Evolutionary conservation across 2,113 vertebrate species (phyloP).

Genomic region (Bubo scandiacus): DNA sequence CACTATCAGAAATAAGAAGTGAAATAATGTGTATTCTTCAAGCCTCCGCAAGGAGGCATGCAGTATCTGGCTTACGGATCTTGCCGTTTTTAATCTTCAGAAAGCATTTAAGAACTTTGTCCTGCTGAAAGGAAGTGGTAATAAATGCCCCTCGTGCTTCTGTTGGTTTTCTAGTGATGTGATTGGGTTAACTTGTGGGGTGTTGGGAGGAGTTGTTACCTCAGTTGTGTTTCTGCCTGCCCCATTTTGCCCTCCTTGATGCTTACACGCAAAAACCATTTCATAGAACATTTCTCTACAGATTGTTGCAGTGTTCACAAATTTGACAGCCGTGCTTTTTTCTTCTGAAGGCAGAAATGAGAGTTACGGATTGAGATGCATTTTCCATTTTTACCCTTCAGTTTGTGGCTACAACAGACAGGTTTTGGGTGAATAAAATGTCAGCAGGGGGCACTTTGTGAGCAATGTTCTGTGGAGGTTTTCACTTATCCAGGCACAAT

Average conservation of each 20-base stretch:
- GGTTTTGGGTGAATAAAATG: too few relatives aligned
- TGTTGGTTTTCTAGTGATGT: not conserved
- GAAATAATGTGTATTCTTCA: not conserved
- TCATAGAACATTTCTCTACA: not conserved
- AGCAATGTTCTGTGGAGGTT: not conserved
- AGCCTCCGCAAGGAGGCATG: not conserved
- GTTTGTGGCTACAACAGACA: not conserved
- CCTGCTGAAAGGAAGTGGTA: not conserved
- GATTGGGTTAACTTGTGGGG: not conserved
- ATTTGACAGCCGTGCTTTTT: not conserved
- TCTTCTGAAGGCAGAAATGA: not conserved
- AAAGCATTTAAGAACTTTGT: not conserved
- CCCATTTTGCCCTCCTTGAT: not conserved
- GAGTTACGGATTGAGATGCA: not conserved
- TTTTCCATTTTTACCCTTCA: not conserved
- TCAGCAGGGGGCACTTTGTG: not conserved
- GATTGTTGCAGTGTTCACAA: not conserved
- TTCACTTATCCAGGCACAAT: not conserved
- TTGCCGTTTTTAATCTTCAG: not conserved
- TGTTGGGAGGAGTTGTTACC: not conserved
- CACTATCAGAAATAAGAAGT: not conserved
- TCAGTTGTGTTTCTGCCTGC: not conserved
- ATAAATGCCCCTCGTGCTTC: not conserved
- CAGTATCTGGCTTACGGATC: not conserved
- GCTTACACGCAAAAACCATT: accelerated